These are phyloP conservation scores for Amyelois transitella DNA, from an alignment of 1,140 invertebrate genomes.

Conservation along the genomic window DNA sequence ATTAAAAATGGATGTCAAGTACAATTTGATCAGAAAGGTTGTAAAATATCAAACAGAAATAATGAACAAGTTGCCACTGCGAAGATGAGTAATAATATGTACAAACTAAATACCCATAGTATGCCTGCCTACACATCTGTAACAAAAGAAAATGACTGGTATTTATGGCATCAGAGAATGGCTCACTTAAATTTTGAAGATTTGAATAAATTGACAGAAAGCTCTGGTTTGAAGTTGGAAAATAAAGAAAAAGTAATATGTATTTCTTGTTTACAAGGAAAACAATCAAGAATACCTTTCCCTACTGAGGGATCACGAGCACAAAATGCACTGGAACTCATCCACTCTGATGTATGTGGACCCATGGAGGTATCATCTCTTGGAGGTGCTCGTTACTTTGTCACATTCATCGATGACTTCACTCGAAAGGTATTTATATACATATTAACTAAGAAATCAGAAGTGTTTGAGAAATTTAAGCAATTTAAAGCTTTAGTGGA, in stretches of 20 bases:
- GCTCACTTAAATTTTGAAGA: constrained; percentile 25
- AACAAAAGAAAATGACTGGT: constrained; percentile 5
- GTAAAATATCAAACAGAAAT: too few relatives aligned
- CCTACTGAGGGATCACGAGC: constrained; percentile 8
- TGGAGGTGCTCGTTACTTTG: too few relatives aligned
- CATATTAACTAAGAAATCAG: constrained; percentile 48
- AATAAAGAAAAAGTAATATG: too few relatives aligned
- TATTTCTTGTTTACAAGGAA: constrained; percentile 14
- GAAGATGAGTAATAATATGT: too few relatives aligned
- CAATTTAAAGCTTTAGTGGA: constrained; percentile 30
- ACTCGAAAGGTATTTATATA: constrained; percentile 42
- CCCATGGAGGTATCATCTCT: too few relatives aligned
- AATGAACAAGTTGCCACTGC: too few relatives aligned
- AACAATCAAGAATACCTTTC: constrained; percentile 9
- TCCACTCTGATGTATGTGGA: too few relatives aligned
- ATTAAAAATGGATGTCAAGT: constrained; percentile 36
- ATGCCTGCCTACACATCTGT: too few relatives aligned
- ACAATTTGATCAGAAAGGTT: too few relatives aligned
- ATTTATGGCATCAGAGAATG: constrained; percentile 25
- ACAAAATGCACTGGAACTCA: too few relatives aligned
- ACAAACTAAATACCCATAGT: too few relatives aligned
- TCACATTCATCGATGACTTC: too few relatives aligned
- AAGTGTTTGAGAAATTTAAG: constrained; percentile 37
- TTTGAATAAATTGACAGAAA: constrained; percentile 21
- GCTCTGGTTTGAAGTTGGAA: constrained; percentile 19